phyloP scores from a whole-genome alignment of 2,888 invertebrate genomes.

The Lordiphosa fenestrarum region DNA sequence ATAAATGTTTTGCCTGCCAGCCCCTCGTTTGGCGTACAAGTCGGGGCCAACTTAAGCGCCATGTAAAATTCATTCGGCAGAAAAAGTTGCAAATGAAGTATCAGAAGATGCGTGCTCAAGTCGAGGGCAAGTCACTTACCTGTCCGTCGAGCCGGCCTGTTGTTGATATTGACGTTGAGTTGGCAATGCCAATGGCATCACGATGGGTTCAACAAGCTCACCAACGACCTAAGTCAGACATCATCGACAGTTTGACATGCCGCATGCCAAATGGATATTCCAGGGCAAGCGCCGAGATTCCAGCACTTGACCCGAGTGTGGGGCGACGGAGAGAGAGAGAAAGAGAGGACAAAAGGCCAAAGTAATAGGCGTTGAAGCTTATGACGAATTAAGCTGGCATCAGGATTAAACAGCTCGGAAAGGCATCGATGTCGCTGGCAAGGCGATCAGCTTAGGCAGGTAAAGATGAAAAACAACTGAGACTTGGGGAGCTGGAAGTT shows the following conservation, averaged over 20 bases:
- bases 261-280: too few species aligned
- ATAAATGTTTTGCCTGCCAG: constrained; percentile 3
- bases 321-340: too few species aligned
- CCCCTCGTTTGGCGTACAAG: background rate
- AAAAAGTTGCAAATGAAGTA: constrained; percentile 34
- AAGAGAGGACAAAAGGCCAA: too few species aligned
- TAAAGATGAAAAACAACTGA: too few species aligned
- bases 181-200: constrained; percentile 1
- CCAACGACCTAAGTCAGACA: constrained; percentile 31
- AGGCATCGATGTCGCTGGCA: too few species aligned
- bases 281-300: too few species aligned
- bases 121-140: constrained; percentile 22
- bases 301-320: too few species aligned
- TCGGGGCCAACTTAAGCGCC: constrained; percentile 33
- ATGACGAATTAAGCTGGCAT: too few species aligned
- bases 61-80: constrained; percentile 63
- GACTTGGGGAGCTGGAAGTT: too few species aligned
- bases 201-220: constrained; percentile 9
- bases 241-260: background rate
- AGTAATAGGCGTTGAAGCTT: too few species aligned
- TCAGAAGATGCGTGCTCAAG: constrained; percentile 32
- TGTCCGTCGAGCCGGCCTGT: constrained; percentile 4
- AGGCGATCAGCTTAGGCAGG: too few species aligned
- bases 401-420: too few species aligned
- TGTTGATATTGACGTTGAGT: background rate